Percentiles rank a stretch among this genome's conserved stretches.
Conservation (phyloP, 2,797 vertebrate genomes). For the Eremophila alpestris region DNA sequence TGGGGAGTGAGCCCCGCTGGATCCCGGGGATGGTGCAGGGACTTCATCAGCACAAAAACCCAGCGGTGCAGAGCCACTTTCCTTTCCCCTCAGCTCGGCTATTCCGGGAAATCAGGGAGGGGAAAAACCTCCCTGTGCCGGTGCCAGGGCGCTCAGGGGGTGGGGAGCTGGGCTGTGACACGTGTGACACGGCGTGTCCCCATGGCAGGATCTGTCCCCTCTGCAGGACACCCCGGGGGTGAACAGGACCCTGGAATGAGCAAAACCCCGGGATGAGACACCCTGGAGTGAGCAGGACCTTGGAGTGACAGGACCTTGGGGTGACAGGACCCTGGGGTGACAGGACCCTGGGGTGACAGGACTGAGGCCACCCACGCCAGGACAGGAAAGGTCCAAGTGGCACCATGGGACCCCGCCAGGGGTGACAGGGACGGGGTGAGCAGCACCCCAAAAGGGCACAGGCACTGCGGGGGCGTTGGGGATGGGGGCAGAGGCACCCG, state of each 20-base stretch:
- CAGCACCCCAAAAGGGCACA: background rate
- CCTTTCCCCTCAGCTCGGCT: background rate
- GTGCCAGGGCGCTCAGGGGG: background rate
- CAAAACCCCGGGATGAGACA: too few relatives aligned
- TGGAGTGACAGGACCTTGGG: background rate
- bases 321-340: background rate
- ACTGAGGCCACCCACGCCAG: background rate
- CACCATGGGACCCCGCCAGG: rapidly evolving
- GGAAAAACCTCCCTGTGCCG: background rate
- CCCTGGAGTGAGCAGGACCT: background rate
- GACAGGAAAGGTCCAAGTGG: rapidly evolving
- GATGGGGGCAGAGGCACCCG: background rate
- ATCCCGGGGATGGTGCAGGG: background rate
- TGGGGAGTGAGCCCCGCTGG: background rate
- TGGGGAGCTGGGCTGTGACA: rapidly evolving
- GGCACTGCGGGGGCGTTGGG: rapidly evolving
- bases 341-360: background rate
- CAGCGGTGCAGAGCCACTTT: rapidly evolving
- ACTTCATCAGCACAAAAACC: background rate
- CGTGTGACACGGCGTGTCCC: background rate
- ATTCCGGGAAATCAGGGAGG: background rate
- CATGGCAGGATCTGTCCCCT: background rate
- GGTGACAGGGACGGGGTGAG: background rate
- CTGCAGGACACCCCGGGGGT: too few relatives aligned
- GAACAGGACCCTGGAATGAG: background rate